A percentile compares a stretch with the other conserved stretches of the same genome.
Conservation (phyloP, 2,797 vertebrate genomes). For the Scleropages formosus region DNA sequence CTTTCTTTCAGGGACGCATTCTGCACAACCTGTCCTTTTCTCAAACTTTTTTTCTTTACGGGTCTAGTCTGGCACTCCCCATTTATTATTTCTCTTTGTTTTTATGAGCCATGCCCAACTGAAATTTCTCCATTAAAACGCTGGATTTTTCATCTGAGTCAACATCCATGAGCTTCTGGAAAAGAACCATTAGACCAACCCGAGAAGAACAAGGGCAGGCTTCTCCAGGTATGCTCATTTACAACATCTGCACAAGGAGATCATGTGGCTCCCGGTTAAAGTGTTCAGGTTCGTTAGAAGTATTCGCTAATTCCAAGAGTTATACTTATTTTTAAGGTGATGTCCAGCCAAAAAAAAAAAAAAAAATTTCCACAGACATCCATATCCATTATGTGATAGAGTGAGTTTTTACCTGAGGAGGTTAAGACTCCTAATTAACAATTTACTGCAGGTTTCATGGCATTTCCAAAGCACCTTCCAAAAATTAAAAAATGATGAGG, state of each 20-base stretch:
- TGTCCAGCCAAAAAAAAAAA: no score
- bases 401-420: no score
- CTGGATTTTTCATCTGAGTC: slow-evolving; percentile 14
- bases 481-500: no score
- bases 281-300: neutral
- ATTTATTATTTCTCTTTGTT: neutral
- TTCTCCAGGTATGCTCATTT: slow-evolving; percentile 4
- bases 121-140: neutral
- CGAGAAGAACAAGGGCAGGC: neutral
- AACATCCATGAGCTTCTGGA: neutral
- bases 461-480: no score
- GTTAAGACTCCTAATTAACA: no score
- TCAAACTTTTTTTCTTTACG: neutral
- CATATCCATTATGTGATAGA: no score
- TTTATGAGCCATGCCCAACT: neutral
- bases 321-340: no score
- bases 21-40: neutral
- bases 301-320: no score
- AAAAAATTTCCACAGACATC: no score
- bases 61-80: neutral
- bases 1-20: slow-evolving; percentile 7
- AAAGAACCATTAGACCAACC: neutral
- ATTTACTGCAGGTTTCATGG: no score
- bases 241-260: neutral
- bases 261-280: neutral